phyloP scores from a whole-genome alignment of 2,888 invertebrate species.

The Abscondita cerata region DNA sequence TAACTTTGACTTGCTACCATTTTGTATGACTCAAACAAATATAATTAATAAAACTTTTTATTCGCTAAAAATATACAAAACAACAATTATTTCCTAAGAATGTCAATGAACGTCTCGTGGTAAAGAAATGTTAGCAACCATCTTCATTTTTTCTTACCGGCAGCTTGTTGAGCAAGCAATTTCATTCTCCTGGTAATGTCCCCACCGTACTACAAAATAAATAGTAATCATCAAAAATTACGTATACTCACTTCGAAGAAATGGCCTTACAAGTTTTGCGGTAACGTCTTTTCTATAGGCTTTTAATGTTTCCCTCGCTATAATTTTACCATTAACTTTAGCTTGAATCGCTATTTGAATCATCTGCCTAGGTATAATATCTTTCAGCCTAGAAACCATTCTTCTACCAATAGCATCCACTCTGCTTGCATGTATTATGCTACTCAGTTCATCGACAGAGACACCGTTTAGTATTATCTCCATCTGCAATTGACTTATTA shows the following conservation, averaged over 20 bases:
- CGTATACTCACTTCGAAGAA: neutral
- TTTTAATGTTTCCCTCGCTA: slow-evolving; percentile 86
- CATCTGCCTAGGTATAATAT: slow-evolving; percentile 89
- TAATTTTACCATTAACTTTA: slow-evolving; percentile 75
- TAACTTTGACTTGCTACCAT: too few relatives aligned
- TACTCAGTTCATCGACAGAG: slow-evolving; percentile 82
- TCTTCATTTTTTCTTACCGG: slow-evolving; percentile 93
- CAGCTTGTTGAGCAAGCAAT: slow-evolving; percentile 85
- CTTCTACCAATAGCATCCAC: slow-evolving; percentile 69
- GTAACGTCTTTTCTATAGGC: slow-evolving; percentile 92
- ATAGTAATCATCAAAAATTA: neutral
- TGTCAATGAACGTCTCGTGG: slow-evolving; percentile 94
- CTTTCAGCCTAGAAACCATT: slow-evolving; percentile 77
- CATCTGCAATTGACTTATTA: slow-evolving; percentile 63
- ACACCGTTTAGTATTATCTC: slow-evolving; percentile 80
- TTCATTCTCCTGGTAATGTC: slow-evolving; percentile 91
- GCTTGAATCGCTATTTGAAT: slow-evolving; percentile 90
- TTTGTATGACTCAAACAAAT: too few relatives aligned
- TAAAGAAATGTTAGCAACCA: slow-evolving; percentile 88
- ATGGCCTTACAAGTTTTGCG: slow-evolving; percentile 81
- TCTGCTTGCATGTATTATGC: slow-evolving; percentile 78
- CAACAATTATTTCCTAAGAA: slow-evolving; percentile 82
- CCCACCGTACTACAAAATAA: slow-evolving; percentile 81
- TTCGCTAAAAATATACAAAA: too few relatives aligned
- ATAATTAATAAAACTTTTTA: too few relatives aligned